Evolutionary conservation across 2,797 vertebrate genomes (phyloP), one percentile per base, ranked within the genome.

Genomic region (Sus cebifrons): DNA sequence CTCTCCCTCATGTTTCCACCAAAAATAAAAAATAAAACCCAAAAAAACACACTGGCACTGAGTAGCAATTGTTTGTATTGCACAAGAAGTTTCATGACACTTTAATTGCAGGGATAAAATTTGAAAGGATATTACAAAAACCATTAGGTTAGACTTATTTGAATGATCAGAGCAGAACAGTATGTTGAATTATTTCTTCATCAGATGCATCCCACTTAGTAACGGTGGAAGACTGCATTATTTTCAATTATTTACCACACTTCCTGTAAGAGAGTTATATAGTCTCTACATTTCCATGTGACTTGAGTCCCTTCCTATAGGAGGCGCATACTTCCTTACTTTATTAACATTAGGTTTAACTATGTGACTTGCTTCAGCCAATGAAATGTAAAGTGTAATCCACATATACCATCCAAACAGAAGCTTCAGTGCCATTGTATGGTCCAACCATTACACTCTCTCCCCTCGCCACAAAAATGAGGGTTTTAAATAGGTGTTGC

Each of bases 31-130:
- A 12, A 14, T 1, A 3, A 71, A 49, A 29, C 11, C 44, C 15
- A 56, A 12, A 77, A 18, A 78, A 77, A 14, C 12, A 23, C 56
- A 40, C 9, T 21, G 89, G 25, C 32, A 54, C 56, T 92, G 67
- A 73, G 20, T 32, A 70, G 27, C 62, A 89, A 67, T 44, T 21
- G 29, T 62, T 85, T 79, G 10, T 92, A 60, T 88, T 78, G 94
- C 88, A 77, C 40, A 71, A 36, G 67, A 67, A 62, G 60, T 60
- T 92, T 27, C 40, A 8, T 67, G 16, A 74, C 79, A 89, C 73
- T 95, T 89, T 89, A 75, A 68, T 56, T 54, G 15, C n/a, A 79
- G 36, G 85, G 58, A 92, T 85, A 79, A 85, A 89, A 79, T 60
- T 40, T 81, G n/a, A 77, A 89, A 78, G n/a, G 10, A 79, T 85